Base-by-base conservation (phyloP, 1,140 invertebrate species). In the Scaptodrosophila lebanonensis region DNA sequence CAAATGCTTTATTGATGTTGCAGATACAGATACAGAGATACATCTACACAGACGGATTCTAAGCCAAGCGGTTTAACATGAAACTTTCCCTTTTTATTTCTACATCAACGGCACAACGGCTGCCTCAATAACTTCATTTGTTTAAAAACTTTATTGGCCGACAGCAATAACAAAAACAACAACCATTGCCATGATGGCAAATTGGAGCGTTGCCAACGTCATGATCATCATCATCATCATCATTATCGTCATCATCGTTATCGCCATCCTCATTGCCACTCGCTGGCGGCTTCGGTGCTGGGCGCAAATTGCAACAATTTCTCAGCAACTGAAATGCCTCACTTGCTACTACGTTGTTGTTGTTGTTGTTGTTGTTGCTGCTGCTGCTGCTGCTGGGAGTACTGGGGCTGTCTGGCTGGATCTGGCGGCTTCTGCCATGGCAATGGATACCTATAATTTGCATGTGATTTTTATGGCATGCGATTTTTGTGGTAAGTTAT, bases 381-480 rank as follows among this genome's bases (percentile, higher is more conserved):
- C 20, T n/a, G 13, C 33, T 20, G 27, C 9, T 13, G 36, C 44
- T 16, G 2, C 40, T 29, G 7, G 1, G 4, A 25, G 22, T 3
- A 3, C 11, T 33, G 29, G 15, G 15, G 35, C 20, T 17, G 47
- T 16, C 36, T 42, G 66, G 40, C 65, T 57, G 51, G 47, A 47
- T 51, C 18, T n/a, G 42, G 58, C 72, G 63, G 12, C 5, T 3
- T 8, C 32, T 33, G 32, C 3, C 32, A 3, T 33, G 32, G 2
- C 5, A 33, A 11, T 8, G 20, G 22, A 52, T 52, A 39, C 50
- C 67, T 83, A 84, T 84, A 84, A 84, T 84, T 84, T 84, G 77
- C 79, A 83, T 84, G 79, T 73, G 79, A 77, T 83, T 84, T 84
- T 83, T 83, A 84, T 75, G 69, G 57, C 57, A 62, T 47, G 42